Evolutionary conservation across 1,140 invertebrate genomes (phyloP), one percentile per base, ranked within the genome.

Genomic region (Drosophila triauraria): DNA sequence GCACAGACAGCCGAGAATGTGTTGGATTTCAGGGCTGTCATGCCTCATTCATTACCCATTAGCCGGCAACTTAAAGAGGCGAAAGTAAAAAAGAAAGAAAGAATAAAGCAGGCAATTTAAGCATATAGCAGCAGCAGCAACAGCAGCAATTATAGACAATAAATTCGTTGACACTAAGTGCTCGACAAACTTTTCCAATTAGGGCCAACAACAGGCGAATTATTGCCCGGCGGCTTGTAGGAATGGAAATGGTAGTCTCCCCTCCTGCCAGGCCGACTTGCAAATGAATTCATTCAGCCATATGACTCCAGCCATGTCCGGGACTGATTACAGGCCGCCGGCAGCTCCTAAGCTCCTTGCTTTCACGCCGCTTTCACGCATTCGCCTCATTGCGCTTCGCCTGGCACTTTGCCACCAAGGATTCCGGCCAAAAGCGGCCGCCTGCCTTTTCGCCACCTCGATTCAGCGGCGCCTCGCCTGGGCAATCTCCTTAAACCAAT

Each of bases 101-200:
- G 40, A 56, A 43, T 3, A 46, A 46, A 13, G 27, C 20, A 46
- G 20, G 12, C 51, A 9, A 23, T 43, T 43, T 27, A 43, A 3
- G 32, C 23, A 54, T 27, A 25, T 8, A 40, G 35, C 4, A 42
- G 53, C 53, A 56, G 15, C 17, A 42, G 38, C 35, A 56, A 5
- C 35, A 59, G 35, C 56, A 59, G 62, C 48, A 77, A 77, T 77
- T 68, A 77, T 77, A 77, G 75, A 77, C 75, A 60, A 68, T 58
- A 68, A 60, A 69, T 77, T 77, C 47, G 50, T 53, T 71, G 72
- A 59, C 58, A 75, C 71, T 65, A 76, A 76, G 58, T 78, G 76
- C 57, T 54, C 48, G 40, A 46, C 47, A 80, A 87, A 87, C 59
- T 87, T 87, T 87, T 83, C 84, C 80, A 88, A 87, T 87, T 87